Conservation (phyloP, 64 coral and sea anemone genomes). For the Acropora yongei region DNA sequence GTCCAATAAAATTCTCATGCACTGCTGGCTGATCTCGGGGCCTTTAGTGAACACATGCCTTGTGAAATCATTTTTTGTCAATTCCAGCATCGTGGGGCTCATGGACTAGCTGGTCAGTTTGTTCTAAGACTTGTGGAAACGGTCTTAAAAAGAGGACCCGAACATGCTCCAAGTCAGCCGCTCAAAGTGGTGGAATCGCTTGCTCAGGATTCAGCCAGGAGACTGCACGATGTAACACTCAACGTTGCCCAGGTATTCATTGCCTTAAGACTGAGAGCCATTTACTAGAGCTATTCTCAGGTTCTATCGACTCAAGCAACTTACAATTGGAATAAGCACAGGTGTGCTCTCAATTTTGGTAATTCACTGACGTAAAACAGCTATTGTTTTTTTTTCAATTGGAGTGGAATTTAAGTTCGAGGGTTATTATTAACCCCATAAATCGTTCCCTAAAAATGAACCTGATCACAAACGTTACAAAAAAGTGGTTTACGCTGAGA, state of each 20-base stretch:
- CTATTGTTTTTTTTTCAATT: too few species aligned
- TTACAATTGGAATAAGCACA: too few species aligned
- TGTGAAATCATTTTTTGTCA: neutral
- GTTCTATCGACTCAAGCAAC: neutral
- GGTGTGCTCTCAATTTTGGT: too few species aligned
- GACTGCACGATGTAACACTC: constrained; percentile 5
- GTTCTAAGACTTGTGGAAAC: constrained; percentile 58
- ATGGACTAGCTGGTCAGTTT: constrained; percentile 51
- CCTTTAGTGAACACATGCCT: neutral
- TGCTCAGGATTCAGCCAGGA: constrained; percentile 34
- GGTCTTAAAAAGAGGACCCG: constrained; percentile 39
- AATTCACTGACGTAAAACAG: too few species aligned
- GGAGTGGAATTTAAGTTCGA: too few species aligned
- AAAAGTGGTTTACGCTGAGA: too few species aligned
- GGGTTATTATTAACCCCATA: too few species aligned
- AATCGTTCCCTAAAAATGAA: too few species aligned
- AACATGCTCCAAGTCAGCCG: constrained; percentile 69
- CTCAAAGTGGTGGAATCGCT: constrained; percentile 59
- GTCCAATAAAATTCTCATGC: too few species aligned
- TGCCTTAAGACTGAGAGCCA: neutral
- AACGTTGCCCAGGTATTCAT: constrained; percentile 18
- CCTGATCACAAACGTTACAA: too few species aligned
- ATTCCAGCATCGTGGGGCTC: constrained; percentile 62
- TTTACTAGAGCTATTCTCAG: neutral
- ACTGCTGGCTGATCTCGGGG: too few species aligned